phyloP scores from a whole-genome alignment of 1,140 invertebrate species.

The Sitodiplosis mosellana region DNA sequence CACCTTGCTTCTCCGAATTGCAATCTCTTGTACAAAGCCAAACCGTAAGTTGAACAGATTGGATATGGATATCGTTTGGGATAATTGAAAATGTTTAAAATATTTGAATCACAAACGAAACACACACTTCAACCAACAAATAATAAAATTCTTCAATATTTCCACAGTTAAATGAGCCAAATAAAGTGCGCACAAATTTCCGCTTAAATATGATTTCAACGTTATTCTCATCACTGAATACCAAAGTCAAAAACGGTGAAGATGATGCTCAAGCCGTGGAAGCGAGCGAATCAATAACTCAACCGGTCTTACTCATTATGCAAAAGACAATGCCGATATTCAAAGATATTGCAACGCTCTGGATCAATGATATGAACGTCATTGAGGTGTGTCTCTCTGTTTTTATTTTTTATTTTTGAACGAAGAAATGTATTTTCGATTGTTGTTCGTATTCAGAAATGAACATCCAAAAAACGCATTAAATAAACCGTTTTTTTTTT shows the following conservation, averaged over 20 bases:
- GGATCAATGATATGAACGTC: conserved; percentile 33
- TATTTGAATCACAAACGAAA: no score
- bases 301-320: conserved; percentile 32
- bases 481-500: background rate
- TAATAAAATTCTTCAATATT: no score
- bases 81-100: no score
- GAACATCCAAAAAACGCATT: background rate
- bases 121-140: no score
- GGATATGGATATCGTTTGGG: no score
- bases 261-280: conserved; percentile 14
- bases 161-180: conserved; percentile 26
- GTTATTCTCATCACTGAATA: conserved; percentile 46
- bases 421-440: background rate
- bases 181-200: conserved; percentile 29
- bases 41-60: conserved; percentile 25
- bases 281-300: conserved; percentile 18
- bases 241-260: conserved; percentile 11
- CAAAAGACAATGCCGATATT: conserved; percentile 40
- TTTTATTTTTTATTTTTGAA: background rate
- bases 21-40: conserved; percentile 30
- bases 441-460: background rate
- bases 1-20: conserved; percentile 43
- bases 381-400: conserved; percentile 34
- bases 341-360: conserved; percentile 30
- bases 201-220: conserved; percentile 49